Percentiles rank a stretch among this genome's conserved stretches.
These are phyloP conservation scores for Rhinogobius similis DNA, from an alignment of 2,113 vertebrate species.

Conservation along the genomic window DNA sequence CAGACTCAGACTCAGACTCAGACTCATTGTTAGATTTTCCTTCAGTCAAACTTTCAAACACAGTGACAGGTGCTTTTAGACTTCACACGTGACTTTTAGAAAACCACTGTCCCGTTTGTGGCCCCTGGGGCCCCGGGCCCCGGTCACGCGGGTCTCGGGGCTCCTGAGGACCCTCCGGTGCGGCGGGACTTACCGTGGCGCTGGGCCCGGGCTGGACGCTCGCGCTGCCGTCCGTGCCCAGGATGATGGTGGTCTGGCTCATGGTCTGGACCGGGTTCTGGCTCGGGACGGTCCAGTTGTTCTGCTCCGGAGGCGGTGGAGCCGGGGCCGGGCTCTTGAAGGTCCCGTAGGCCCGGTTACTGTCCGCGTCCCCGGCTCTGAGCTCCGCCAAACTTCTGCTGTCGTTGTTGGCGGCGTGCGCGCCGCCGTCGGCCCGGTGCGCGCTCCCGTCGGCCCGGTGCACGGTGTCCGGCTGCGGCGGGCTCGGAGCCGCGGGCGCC, in stretches of 20 bases:
- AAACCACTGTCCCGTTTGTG: too few relatives aligned
- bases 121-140: too few relatives aligned
- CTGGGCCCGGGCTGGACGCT: constrained; percentile 85
- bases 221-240: constrained; percentile 92
- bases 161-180: too few relatives aligned
- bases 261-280: constrained; percentile 48
- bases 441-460: constrained; percentile 40
- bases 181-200: constrained; percentile 83
- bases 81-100: too few relatives aligned
- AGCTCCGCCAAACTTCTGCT: constrained; percentile 81
- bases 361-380: constrained; percentile 79
- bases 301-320: constrained; percentile 79
- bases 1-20: too few relatives aligned
- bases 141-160: too few relatives aligned
- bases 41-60: too few relatives aligned
- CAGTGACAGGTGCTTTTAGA: too few relatives aligned
- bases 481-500: constrained; percentile 44
- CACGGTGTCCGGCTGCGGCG: constrained; percentile 59
- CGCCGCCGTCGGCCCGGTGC: constrained; percentile 15
- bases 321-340: constrained; percentile 80
- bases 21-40: too few relatives aligned
- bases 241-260: constrained; percentile 94
- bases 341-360: constrained; percentile 83
- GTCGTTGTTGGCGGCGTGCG: constrained; percentile 77
- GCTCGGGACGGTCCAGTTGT: constrained; percentile 83